Evolutionary conservation across 2,888 invertebrate genomes (phyloP).

Genomic region (Eudasyphora cyanicolor): DNA sequence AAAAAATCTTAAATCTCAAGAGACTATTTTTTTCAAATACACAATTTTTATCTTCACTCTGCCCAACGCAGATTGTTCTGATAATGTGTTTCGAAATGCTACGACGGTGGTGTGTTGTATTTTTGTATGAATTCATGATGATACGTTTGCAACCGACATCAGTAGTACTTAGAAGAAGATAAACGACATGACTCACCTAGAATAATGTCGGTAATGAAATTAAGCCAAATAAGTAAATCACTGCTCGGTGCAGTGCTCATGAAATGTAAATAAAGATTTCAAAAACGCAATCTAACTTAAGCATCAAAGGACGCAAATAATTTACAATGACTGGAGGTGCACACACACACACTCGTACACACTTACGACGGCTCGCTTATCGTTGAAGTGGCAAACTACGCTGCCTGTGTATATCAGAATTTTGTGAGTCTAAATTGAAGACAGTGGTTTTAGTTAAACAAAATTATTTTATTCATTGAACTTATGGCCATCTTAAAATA

Average conservation of each 20-base stretch:
- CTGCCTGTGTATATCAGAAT: background rate
- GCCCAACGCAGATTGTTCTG: too few species aligned
- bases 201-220: constrained; percentile 78
- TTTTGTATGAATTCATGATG: background rate
- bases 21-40: too few species aligned
- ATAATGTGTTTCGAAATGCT: too few species aligned
- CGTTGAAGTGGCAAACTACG: background rate
- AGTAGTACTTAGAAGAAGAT: constrained; percentile 62
- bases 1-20: too few species aligned
- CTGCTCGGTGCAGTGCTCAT: constrained; percentile 72
- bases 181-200: constrained; percentile 68
- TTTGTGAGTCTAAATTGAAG: background rate
- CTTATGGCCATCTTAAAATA: too few species aligned
- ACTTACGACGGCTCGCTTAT: background rate
- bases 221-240: constrained; percentile 79
- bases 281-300: constrained; percentile 59
- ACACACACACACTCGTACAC: background rate
- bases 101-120: too few species aligned
- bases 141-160: constrained; percentile 62
- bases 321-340: constrained; percentile 68
- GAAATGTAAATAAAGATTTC: constrained; percentile 76
- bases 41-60: too few species aligned
- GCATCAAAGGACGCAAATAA: constrained; percentile 72
- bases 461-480: too few species aligned
- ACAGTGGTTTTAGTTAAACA: constrained; percentile 1